Evolutionary conservation across 2,797 vertebrate genomes (phyloP).

Genomic region (Gymnoscopelus microlampas): DNA sequence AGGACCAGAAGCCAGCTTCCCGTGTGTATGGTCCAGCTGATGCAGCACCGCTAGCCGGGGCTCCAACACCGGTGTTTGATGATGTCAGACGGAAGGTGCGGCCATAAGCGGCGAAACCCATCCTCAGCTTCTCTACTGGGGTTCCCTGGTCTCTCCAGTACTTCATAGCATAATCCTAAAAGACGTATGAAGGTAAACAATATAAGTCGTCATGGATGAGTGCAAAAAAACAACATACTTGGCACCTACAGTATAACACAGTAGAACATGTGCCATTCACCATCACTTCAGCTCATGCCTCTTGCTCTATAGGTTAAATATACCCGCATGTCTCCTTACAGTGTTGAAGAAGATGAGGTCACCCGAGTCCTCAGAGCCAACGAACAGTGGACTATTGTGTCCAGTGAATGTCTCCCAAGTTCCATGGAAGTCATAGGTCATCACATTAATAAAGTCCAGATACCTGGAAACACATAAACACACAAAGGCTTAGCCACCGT

Average conservation of each 20-base stretch:
- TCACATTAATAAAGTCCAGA: conserved; percentile 83
- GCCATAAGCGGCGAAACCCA: conserved; percentile 87
- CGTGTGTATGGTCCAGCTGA: conserved; percentile 82
- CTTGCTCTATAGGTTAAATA: no score
- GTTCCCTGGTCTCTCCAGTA: conserved; percentile 85
- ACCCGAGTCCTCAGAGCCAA: conserved; percentile 69
- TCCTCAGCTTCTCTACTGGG: conserved; percentile 82
- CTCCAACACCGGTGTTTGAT: conserved; percentile 65
- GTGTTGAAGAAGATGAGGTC: conserved; percentile 79
- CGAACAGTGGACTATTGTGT: conserved; percentile 85
- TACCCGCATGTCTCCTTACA: conserved; percentile 57
- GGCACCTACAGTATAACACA: no score
- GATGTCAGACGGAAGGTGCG: conserved; percentile 81
- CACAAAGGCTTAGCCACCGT: no score
- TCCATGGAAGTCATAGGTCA: conserved; percentile 86
- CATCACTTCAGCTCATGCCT: no score
- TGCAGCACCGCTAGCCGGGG: conserved; percentile 77
- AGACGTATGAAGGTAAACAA: background rate
- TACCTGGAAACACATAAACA: conserved; percentile 59
- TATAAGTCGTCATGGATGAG: no score
- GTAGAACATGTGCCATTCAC: no score
- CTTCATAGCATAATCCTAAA: conserved; percentile 82
- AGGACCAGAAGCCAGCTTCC: conserved; percentile 86
- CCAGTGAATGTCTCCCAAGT: conserved; percentile 81
- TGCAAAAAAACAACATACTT: no score